Evolutionary conservation across 1,140 invertebrate genomes (phyloP).

Genomic region (Oscheius sp.): DNA sequence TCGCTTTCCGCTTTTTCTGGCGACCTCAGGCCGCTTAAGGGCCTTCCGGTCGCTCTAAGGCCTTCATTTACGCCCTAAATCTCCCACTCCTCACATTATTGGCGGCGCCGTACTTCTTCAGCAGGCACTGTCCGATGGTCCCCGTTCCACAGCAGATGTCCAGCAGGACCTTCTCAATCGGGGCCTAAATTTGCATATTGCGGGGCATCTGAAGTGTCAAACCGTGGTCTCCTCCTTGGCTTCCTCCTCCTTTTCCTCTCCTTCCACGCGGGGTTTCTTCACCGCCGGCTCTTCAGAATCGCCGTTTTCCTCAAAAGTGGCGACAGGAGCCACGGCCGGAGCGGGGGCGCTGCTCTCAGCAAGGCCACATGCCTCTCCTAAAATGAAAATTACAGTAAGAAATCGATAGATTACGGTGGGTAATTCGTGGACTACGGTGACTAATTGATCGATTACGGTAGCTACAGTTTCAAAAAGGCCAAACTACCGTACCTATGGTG

Average conservation of each 20-base stretch:
- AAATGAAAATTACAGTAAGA: too few species aligned
- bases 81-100: slow-evolving; percentile 69
- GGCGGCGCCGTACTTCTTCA: slow-evolving; percentile 67
- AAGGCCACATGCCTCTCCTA: slow-evolving; percentile 6
- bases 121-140: slow-evolving; percentile 86
- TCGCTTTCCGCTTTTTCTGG: too few species aligned
- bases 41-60: slow-evolving; percentile 72
- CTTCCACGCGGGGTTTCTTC: not conserved
- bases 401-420: too few species aligned
- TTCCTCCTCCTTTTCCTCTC: not conserved
- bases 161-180: slow-evolving; percentile 62
- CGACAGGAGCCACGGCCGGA: not conserved
- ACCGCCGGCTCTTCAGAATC: not conserved
- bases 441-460: too few species aligned
- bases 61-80: slow-evolving; percentile 98
- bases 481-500: slow-evolving; percentile 71
- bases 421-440: too few species aligned
- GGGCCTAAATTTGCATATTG: not conserved
- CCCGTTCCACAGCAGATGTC: slow-evolving; percentile 97
- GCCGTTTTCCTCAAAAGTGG: not conserved
- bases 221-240: slow-evolving; percentile 3
- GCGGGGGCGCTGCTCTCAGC: not conserved
- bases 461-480: slow-evolving; percentile 64
- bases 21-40: too few species aligned
- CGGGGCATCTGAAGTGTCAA: too few species aligned